phyloP scores from a whole-genome alignment of 2,888 invertebrate genomes.

The Selenia dentaria region DNA sequence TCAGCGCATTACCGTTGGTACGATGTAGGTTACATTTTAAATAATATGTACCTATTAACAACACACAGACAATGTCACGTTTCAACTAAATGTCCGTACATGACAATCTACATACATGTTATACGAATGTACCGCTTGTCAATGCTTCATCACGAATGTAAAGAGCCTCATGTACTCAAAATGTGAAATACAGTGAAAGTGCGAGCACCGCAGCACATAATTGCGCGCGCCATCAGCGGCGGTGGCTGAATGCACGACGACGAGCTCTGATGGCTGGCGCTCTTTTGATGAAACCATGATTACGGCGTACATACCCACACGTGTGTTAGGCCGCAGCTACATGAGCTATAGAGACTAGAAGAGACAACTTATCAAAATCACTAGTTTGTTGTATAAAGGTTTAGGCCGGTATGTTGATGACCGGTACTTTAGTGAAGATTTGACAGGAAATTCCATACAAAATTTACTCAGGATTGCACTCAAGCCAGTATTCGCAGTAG shows the following conservation, averaged over 20 bases:
- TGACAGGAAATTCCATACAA: not conserved
- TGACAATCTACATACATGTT: not conserved
- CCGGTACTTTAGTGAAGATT: too few relatives aligned
- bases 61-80: too few relatives aligned
- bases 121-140: constrained; percentile 5
- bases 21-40: too few relatives aligned
- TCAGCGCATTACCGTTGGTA: too few relatives aligned
- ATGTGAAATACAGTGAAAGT: constrained; percentile 44
- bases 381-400: not conserved
- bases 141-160: constrained; percentile 24
- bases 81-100: too few relatives aligned
- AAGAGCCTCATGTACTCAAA: constrained; percentile 28
- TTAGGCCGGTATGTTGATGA: too few relatives aligned
- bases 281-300: constrained; percentile 80
- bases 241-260: constrained; percentile 65
- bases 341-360: constrained; percentile 38
- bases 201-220: constrained; percentile 56
- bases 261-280: constrained; percentile 70
- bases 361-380: constrained; percentile 18
- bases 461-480: not conserved
- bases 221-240: constrained; percentile 68
- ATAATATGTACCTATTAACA: too few relatives aligned
- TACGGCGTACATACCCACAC: constrained; percentile 65
- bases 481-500: not conserved
- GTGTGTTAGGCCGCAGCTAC: constrained; percentile 15